A percentile compares a stretch with the other conserved stretches of the same genome.
Evolutionary conservation across 2,113 vertebrate genomes (phyloP).

Genomic region (Pseudopodoces humilis): DNA sequence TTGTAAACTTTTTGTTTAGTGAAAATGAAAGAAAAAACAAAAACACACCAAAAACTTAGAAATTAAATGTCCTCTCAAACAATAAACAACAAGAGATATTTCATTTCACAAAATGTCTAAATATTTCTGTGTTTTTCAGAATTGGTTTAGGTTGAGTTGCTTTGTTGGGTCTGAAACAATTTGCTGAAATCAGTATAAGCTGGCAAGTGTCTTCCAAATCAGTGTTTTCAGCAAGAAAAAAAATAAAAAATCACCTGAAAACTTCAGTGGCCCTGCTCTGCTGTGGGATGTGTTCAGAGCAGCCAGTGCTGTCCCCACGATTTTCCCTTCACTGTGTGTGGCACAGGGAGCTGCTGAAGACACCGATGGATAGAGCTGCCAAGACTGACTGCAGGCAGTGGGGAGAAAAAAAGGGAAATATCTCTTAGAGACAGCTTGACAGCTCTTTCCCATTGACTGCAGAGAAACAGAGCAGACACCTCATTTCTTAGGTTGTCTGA

Average conservation of each 20-base stretch:
- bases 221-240: background rate
- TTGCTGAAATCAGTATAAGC: background rate
- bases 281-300: background rate
- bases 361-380: background rate
- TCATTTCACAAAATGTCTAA: background rate
- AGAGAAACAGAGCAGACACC: background rate
- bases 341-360: background rate
- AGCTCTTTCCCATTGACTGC: slow-evolving; percentile 1
- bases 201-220: background rate
- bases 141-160: background rate
- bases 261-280: background rate
- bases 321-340: background rate
- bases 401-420: background rate
- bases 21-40: background rate
- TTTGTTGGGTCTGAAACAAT: background rate
- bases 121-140: background rate
- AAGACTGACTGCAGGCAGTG: background rate
- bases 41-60: background rate
- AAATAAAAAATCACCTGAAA: background rate
- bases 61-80: slow-evolving; percentile 9
- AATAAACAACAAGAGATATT: slow-evolving; percentile 7
- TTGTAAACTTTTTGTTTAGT: background rate
- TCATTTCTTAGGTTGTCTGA: slow-evolving; percentile 23
- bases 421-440: background rate
- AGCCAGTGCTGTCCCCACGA: background rate